phyloP scores from a whole-genome alignment of 2,797 vertebrate genomes.

The Cottoperca gobio region DNA sequence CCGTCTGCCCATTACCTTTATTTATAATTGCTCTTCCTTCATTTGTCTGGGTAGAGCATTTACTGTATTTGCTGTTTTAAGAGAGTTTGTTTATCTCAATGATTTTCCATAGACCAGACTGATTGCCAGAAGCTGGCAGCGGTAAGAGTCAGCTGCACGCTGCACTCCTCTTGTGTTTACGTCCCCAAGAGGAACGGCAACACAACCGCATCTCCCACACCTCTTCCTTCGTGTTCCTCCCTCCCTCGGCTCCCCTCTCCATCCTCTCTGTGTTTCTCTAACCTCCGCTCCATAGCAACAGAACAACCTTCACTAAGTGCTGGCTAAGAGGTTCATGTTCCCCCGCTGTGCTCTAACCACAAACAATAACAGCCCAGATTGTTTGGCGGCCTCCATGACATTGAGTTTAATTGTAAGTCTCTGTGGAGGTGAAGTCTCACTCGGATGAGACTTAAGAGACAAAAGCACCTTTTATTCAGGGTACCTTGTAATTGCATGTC shows the following conservation, averaged over 20 bases:
- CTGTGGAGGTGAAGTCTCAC: constrained; percentile 41
- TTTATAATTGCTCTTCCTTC: not conserved
- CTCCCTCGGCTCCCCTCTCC: constrained; percentile 33
- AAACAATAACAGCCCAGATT: constrained; percentile 71
- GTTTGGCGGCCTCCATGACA: constrained; percentile 59
- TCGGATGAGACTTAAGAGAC: constrained; percentile 40
- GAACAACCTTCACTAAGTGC: constrained; percentile 69
- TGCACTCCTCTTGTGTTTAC: constrained; percentile 28
- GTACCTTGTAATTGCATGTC: constrained; percentile 46
- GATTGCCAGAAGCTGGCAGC: constrained; percentile 6
- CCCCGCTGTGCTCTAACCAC: constrained; percentile 57
- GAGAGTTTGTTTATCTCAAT: not conserved
- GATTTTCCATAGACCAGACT: not conserved
- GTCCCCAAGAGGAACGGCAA: constrained; percentile 40
- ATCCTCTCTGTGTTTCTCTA: constrained; percentile 48
- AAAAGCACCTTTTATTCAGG: constrained; percentile 52
- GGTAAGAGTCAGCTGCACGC: constrained; percentile 31
- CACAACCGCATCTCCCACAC: constrained; percentile 36
- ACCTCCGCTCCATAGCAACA: constrained; percentile 71
- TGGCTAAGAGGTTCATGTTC: constrained; percentile 64
- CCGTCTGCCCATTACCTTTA: not conserved
- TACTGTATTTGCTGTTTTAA: not conserved
- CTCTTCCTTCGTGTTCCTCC: constrained; percentile 18
- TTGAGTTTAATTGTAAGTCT: constrained; percentile 70
- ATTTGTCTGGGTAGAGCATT: not conserved